phyloP scores from a whole-genome alignment of 2,797 vertebrate species.

The Psittacula derbiana region DNA sequence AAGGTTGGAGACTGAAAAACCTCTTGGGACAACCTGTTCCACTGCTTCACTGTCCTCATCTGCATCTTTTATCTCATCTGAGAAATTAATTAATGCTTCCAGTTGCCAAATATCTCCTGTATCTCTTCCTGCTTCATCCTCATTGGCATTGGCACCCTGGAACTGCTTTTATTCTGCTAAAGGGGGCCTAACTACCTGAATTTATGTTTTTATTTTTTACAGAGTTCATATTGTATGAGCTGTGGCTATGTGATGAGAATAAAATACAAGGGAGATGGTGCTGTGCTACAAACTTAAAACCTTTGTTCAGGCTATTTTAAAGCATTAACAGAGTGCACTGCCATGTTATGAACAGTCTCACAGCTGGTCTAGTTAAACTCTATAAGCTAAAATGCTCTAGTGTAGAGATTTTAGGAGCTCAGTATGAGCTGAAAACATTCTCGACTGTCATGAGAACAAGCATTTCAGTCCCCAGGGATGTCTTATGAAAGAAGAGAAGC shows the following conservation, averaged over 20 bases:
- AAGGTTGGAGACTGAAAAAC: background rate
- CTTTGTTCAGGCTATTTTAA: background rate
- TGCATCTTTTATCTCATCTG: constrained; percentile 8
- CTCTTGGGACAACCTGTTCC: constrained; percentile 1
- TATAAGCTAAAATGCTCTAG: background rate
- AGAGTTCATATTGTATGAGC: background rate
- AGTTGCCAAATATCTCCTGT: background rate
- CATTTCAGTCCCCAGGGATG: background rate
- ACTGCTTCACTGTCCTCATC: constrained; percentile 3
- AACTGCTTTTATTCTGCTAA: background rate
- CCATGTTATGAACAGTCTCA: background rate
- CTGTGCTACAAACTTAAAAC: background rate
- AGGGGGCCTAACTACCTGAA: background rate
- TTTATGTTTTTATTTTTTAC: background rate
- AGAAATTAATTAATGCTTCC: constrained; percentile 13
- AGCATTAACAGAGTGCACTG: background rate
- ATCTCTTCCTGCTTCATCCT: background rate
- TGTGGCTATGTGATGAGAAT: background rate
- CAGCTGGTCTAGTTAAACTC: background rate
- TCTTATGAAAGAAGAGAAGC: background rate
- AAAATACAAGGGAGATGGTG: background rate
- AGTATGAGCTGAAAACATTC: background rate
- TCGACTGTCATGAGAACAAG: background rate
- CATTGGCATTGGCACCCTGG: background rate
- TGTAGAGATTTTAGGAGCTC: background rate